Percentiles rank a stretch among this genome's conserved stretches.
Evolutionary conservation across 2,888 invertebrate species (phyloP).

Genomic region (Brenthis hecate): DNA sequence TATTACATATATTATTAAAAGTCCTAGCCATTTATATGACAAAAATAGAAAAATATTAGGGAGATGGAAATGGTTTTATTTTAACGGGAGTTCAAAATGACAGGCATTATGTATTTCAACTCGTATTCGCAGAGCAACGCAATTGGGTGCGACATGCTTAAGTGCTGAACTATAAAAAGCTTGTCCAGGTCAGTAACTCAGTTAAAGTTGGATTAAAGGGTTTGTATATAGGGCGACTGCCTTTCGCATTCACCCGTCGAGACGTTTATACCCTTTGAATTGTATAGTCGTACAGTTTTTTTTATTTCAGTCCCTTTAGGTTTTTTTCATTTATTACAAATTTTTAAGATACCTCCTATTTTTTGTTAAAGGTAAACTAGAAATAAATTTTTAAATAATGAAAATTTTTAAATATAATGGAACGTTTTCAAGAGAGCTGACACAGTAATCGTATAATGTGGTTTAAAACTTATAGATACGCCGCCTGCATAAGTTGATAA

Average conservation of each 20-base stretch:
- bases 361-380: too few relatives aligned
- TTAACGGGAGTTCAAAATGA: constrained; percentile 24
- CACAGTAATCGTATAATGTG: too few relatives aligned
- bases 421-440: too few relatives aligned
- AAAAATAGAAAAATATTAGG: constrained; percentile 7
- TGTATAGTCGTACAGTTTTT: background rate
- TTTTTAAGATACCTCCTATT: too few relatives aligned
- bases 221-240: constrained; percentile 57
- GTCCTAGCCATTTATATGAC: background rate
- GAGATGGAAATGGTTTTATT: constrained; percentile 11
- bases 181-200: constrained; percentile 64
- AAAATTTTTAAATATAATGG: too few relatives aligned
- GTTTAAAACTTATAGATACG: too few relatives aligned
- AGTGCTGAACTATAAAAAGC: constrained; percentile 66
- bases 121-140: constrained; percentile 32
- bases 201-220: constrained; percentile 55
- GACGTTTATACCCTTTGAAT: constrained; percentile 42
- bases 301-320: background rate
- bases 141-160: constrained; percentile 49
- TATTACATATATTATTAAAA: background rate
- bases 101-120: constrained; percentile 27
- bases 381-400: too few relatives aligned
- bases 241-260: constrained; percentile 40
- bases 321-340: too few relatives aligned
- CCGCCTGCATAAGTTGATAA: too few relatives aligned